Evolutionary conservation across 2,797 vertebrate species (phyloP), one percentile per base, ranked within the genome.

Genomic region (Notolepis coatsorum): DNA sequence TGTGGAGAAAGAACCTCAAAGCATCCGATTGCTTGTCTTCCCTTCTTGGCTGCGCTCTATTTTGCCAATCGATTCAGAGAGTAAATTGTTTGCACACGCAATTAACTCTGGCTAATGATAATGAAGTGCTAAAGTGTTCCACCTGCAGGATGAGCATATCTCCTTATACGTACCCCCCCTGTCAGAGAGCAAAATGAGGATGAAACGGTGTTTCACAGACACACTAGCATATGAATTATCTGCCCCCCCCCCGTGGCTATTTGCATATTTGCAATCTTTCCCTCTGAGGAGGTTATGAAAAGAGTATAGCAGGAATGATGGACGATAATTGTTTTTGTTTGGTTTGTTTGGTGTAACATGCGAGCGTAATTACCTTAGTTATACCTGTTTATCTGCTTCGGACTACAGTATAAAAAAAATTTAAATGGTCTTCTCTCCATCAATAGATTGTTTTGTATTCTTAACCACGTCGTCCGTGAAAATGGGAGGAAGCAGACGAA

Each of bases 21-120:
- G 67, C 70, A 13, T 21, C 49, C 50, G 45, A 73, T 66, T 56
- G 71, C 64, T 62, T 72, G 45, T 56, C 45, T 71, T n/a, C 43
- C 72, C 62, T 61, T 64, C 56, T 59, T 47, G 61, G 61, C 78
- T 53, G 41, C 72, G 38, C 53, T 56, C 15, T 37, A 8, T 81
- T 47, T 58, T 24, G 37, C 6, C 75, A 75, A 55, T 86, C 78
- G 73, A 79, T 88, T 75, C 3, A 27, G 43, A 72, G 59, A 75
- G 60, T 74, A 73, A 83, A 81, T 58, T 65, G 61, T 84, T 83
- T 87, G 61, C 73, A 83, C 83, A 78, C 75, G 50, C 49, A 31
- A 84, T 89, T 89, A 85, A 77, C 81, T 80, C 54, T 61, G 62
- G 43, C 68, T 86, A 86, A 91, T 89, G 79, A 79, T 81, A 85